Base-by-base conservation (phyloP, 2,888 invertebrate species). In the Malthinus flaveolus region DNA sequence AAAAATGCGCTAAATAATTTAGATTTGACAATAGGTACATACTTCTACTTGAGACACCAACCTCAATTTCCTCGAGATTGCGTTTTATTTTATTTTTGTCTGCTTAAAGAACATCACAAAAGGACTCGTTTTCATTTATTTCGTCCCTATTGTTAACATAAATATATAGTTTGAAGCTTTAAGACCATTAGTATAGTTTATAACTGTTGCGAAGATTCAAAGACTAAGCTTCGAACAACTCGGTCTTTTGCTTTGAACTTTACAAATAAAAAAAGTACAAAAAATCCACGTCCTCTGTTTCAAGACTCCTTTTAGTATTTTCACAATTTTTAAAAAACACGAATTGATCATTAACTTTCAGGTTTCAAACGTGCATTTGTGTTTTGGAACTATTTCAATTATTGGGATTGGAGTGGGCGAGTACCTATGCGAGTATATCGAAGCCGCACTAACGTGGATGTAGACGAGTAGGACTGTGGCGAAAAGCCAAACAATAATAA, bases 141-240 rank as follows among this genome's bases (percentile, higher is more conserved):
- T 35, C 34, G 45, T 52, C 32, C 32, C 52, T 46, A 52, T 52
- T 52, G 52, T 52, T 52, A 46, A 35, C 45, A 35, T 52, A n/a
- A n/a, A n/a, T n/a, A 13, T 32, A 52, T 32, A 46, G 32, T 35
- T 23, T 45, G 46, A 34, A 52, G 52, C 36, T 52, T 52, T 35
- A 33, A 46, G 52, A 52, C 45, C 52, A 52, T 52, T 52, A 52
- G 52, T 35, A 36, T 45, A 46, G 35, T 35, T 52, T 52, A 52
- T 44, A 45, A 45, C 46, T 45, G 45, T 32, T 11, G 45, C 36
- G 35, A 52, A 34, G 35, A 44, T 31, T 15, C 11, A 51, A 51
- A 42, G 15, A 42, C 12, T 23, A 23, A 23, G 23, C 23, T 23
- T 23, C 12, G 11, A 32, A 15, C 39, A 49, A 37, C 42, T 7